Evolutionary conservation across 2,113 vertebrate genomes (phyloP).

Genomic region (Crotalus horridus): DNA sequence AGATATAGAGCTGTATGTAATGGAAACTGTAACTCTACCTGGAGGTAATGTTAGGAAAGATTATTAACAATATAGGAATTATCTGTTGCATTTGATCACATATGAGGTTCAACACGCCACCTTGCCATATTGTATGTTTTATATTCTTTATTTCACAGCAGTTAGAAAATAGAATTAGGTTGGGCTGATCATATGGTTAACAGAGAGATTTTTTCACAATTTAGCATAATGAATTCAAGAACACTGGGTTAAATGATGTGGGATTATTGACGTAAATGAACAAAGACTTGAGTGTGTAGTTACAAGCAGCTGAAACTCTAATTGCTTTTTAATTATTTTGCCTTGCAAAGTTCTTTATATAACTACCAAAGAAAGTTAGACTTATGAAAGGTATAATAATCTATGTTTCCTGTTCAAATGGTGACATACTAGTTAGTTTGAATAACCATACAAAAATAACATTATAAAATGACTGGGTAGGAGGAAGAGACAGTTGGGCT

Average conservation of each 20-base stretch:
- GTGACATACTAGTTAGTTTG: slow-evolving; percentile 48
- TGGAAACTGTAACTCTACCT: background rate
- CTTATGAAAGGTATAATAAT: background rate
- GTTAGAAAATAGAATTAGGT: background rate
- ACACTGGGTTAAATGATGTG: background rate
- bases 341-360: background rate
- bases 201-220: background rate
- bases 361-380: background rate
- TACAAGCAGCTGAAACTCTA: background rate
- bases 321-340: background rate
- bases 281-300: background rate
- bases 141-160: background rate
- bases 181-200: background rate
- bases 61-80: background rate
- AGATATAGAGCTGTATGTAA: background rate
- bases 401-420: slow-evolving; percentile 30
- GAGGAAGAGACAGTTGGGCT: background rate
- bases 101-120: background rate
- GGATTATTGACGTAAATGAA: background rate
- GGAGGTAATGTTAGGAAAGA: background rate
- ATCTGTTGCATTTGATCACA: background rate
- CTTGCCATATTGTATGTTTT: background rate
- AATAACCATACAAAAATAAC: slow-evolving; percentile 13
- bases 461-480: background rate
- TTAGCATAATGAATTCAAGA: background rate